Percentiles rank a stretch among this genome's conserved stretches.
These are phyloP conservation scores for Panonychus citri DNA, from an alignment of 1,140 invertebrate species.

Conservation along the genomic window DNA sequence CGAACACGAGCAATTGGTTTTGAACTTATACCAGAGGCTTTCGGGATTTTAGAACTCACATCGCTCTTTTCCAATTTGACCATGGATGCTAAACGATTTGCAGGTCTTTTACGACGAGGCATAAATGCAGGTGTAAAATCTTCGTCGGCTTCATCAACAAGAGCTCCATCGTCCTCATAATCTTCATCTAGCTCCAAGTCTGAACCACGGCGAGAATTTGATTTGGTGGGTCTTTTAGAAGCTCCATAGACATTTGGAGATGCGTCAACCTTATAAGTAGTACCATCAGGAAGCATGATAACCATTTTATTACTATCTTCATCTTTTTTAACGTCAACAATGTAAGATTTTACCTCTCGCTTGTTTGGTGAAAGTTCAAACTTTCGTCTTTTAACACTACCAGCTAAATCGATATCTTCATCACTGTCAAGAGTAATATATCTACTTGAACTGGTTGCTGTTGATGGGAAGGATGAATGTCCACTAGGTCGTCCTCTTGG, in stretches of 20 bases:
- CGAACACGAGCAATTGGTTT: neutral
- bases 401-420: neutral
- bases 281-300: conserved; percentile 6
- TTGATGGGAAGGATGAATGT: neutral
- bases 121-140: neutral
- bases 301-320: conserved; percentile 1
- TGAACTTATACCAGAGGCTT: neutral
- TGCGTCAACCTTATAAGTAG: conserved; percentile 3
- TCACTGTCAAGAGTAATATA: neutral
- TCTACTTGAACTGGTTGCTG: neutral
- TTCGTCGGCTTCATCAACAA: neutral
- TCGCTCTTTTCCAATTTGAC: neutral
- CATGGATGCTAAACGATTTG: neutral
- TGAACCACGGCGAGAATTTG: neutral
- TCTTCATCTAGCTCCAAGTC: conserved; percentile 2
- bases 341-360: neutral
- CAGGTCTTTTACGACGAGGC: neutral
- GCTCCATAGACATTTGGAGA: neutral
- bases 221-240: neutral
- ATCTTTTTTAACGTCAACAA: neutral
- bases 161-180: conserved; percentile 3
- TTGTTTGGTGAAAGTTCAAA: neutral
- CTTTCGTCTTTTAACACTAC: too few species aligned
- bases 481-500: neutral
- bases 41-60: neutral